phyloP scores from a whole-genome alignment of 2,888 invertebrate genomes.

The Nysson spinosus region DNA sequence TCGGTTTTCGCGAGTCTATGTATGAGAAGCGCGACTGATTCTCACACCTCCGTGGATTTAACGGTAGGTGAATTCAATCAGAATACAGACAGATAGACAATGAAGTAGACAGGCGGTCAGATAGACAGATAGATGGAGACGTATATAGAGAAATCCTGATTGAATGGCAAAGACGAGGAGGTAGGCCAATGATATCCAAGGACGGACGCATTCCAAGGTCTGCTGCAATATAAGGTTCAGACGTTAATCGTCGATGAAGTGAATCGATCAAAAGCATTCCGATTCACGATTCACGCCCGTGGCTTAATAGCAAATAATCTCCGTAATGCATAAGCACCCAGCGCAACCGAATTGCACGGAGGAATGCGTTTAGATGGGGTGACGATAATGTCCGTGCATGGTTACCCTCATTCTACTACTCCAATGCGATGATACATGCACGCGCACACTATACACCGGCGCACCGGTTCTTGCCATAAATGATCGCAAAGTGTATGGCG shows the following conservation, averaged over 20 bases:
- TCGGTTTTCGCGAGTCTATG: constrained; percentile 16
- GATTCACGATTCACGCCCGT: constrained; percentile 52
- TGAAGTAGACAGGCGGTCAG: constrained; percentile 2
- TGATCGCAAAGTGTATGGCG: constrained; percentile 24
- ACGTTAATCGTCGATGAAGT: constrained; percentile 47
- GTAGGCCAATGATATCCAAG: constrained; percentile 7
- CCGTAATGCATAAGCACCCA: constrained; percentile 44
- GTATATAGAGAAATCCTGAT: background rate
- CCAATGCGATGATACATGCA: background rate
- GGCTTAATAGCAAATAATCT: constrained; percentile 59
- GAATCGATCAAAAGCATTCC: constrained; percentile 63
- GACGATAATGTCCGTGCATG: background rate
- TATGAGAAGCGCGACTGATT: constrained; percentile 17
- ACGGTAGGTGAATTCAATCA: constrained; percentile 23
- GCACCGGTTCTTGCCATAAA: background rate
- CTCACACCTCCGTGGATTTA: constrained; percentile 18
- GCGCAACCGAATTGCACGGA: constrained; percentile 16
- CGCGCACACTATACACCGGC: background rate
- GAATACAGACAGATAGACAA: constrained; percentile 12
- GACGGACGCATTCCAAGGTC: constrained; percentile 9
- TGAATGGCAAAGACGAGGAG: background rate
- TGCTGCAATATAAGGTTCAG: constrained; percentile 28
- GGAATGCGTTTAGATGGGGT: background rate
- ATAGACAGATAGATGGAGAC: constrained; percentile 6
- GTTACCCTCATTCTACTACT: background rate